Percentiles rank a stretch among this genome's conserved stretches.
phyloP scores from a whole-genome alignment of 2,888 invertebrate genomes.

The Pristionchus arcanus region DNA sequence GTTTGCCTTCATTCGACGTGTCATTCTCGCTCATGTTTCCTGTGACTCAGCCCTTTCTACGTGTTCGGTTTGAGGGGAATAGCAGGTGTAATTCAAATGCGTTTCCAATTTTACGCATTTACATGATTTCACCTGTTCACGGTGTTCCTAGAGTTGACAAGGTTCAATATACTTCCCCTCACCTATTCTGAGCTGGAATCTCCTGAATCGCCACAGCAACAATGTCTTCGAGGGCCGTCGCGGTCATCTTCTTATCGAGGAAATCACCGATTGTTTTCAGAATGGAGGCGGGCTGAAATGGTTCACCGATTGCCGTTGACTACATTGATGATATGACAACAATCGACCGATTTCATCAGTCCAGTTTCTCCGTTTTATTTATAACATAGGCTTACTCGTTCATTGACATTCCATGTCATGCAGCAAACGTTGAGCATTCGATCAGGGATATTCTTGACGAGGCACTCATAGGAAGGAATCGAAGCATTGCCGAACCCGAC shows the following conservation, averaged over 20 bases:
- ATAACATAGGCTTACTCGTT: not conserved
- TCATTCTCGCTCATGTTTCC: conserved; percentile 12
- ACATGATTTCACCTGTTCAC: not conserved
- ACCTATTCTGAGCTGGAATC: conserved; percentile 74
- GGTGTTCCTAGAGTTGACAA: not conserved
- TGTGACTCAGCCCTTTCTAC: not conserved
- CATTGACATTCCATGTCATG: conserved; percentile 57
- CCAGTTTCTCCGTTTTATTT: not conserved
- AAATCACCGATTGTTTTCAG: conserved; percentile 58
- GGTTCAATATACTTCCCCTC: conserved; percentile 44
- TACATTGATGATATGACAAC: too few species aligned
- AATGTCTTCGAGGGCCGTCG: conserved; percentile 68
- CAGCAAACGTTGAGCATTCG: conserved; percentile 40
- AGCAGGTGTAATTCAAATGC: not conserved
- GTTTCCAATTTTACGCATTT: not conserved
- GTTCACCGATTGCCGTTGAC: not conserved
- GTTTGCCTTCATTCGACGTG: not conserved
- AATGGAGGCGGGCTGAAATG: conserved; percentile 59
- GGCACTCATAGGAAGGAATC: conserved; percentile 52
- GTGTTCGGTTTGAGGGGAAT: not conserved
- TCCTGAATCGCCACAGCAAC: conserved; percentile 75
- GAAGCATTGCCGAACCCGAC: conserved; percentile 54
- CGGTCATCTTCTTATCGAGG: conserved; percentile 58
- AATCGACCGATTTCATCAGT: conserved; percentile 23
- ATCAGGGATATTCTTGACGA: conserved; percentile 54